Percentiles rank a stretch among this genome's conserved stretches.
Conservation (phyloP, 2,797 vertebrate genomes). For the Ctenopoma multispine region DNA sequence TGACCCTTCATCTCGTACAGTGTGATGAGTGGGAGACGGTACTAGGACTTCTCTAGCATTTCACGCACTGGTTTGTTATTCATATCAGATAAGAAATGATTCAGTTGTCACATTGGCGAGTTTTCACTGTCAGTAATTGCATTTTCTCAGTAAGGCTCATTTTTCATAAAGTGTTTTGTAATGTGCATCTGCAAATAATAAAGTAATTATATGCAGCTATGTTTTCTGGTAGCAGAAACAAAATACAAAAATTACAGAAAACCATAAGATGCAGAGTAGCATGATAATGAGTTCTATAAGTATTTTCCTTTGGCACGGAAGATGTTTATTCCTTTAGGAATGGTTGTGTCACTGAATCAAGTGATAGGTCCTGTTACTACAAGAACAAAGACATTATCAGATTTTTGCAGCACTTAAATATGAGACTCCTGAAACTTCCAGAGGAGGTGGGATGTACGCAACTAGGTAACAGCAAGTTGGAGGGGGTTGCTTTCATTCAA, state of each 20-base stretch:
- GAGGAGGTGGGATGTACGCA: no score
- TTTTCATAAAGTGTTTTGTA: slow-evolving; percentile 46
- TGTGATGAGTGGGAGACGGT: slow-evolving; percentile 39
- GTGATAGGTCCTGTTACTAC: no score
- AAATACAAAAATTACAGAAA: slow-evolving; percentile 1
- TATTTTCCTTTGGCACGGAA: no score
- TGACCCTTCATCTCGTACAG: slow-evolving; percentile 48
- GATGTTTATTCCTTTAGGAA: no score
- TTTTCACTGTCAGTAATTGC: slow-evolving; percentile 47
- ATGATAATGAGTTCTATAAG: background rate
- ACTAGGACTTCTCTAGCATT: slow-evolving; percentile 24
- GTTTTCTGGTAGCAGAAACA: slow-evolving; percentile 16
- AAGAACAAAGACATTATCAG: no score
- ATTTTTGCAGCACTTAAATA: no score
- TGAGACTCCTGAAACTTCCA: no score
- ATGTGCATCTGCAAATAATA: slow-evolving; percentile 42
- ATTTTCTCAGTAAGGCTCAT: slow-evolving; percentile 42
- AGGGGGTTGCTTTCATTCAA: no score
- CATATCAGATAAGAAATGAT: slow-evolving; percentile 40
- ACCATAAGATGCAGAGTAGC: background rate
- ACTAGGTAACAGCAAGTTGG: no score
- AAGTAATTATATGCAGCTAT: slow-evolving; percentile 11
- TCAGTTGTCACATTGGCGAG: slow-evolving; percentile 34
- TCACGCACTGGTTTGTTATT: slow-evolving; percentile 48
- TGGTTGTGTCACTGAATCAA: no score